Conservation (phyloP, 2,113 vertebrate species). For the Theristicus caerulescens region DNA sequence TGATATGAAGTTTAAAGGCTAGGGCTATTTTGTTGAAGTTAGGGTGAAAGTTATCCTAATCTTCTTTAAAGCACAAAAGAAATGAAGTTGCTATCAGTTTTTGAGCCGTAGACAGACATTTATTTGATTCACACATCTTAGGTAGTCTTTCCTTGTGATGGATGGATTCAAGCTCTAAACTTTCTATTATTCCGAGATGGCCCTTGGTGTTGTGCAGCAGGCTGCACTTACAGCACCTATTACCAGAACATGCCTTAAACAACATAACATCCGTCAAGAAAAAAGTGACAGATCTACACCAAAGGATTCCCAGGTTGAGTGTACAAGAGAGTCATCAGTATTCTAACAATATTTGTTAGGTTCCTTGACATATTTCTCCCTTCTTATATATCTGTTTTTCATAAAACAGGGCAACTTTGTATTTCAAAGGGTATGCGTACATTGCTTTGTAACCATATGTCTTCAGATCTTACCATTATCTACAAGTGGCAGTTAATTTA, state of each 20-base stretch:
- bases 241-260: constrained; percentile 31
- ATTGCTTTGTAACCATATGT: neutral
- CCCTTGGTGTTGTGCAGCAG: neutral
- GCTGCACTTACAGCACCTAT: constrained; percentile 9
- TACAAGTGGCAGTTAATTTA: neutral
- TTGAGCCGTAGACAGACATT: neutral
- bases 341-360: neutral
- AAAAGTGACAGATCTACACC: constrained; percentile 19
- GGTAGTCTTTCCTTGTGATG: constrained; percentile 2
- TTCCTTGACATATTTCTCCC: neutral
- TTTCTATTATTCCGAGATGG: constrained; percentile 29
- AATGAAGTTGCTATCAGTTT: constrained; percentile 23
- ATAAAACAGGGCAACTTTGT: neutral
- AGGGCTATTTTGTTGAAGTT: neutral
- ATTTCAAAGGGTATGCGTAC: neutral
- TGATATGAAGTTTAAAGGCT: neutral
- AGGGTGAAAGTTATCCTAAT: neutral
- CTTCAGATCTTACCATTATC: neutral
- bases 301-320: neutral
- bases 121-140: neutral
- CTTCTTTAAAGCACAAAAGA: neutral
- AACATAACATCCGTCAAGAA: constrained; percentile 31
- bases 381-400: neutral
- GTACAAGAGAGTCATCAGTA: neutral
- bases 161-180: constrained; percentile 22